A percentile compares a stretch with the other conserved stretches of the same genome.
Evolutionary conservation across 1,140 invertebrate genomes (phyloP).

Genomic region (Pararge aegeria): DNA sequence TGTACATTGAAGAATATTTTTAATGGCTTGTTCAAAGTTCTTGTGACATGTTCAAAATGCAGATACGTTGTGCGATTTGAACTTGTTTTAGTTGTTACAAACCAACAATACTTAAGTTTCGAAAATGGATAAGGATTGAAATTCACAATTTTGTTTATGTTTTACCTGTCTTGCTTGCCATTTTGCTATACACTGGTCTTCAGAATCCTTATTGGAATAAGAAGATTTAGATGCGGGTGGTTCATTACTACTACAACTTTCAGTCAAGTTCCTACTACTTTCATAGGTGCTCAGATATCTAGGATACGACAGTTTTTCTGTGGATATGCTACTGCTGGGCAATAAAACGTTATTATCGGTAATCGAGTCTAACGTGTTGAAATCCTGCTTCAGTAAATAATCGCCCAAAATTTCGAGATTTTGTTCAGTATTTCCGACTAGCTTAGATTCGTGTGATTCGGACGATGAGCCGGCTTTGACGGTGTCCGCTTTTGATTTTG

Average conservation of each 20-base stretch:
- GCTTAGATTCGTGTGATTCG: conserved; percentile 36
- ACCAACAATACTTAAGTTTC: too few relatives aligned
- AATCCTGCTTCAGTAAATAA: conserved; percentile 73
- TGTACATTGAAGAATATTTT: too few relatives aligned
- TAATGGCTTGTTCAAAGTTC: too few relatives aligned
- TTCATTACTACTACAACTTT: conserved; percentile 35
- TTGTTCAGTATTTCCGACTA: conserved; percentile 62
- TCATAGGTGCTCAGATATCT: conserved; percentile 59
- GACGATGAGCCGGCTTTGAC: conserved; percentile 44
- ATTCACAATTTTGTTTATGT: background rate
- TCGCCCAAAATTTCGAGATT: conserved; percentile 72
- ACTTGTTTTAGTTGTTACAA: too few relatives aligned
- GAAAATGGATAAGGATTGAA: too few relatives aligned
- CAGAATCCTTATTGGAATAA: conserved; percentile 45
- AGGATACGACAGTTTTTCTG: conserved; percentile 52
- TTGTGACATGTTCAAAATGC: too few relatives aligned
- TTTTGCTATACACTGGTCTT: conserved; percentile 79
- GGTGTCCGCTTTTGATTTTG: conserved; percentile 33
- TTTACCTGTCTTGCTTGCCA: conserved; percentile 85
- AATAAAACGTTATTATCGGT: conserved; percentile 47
- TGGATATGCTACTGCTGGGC: conserved; percentile 46
- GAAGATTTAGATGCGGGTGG: conserved; percentile 39
- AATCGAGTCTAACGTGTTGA: conserved; percentile 63
- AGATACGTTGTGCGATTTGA: too few relatives aligned
- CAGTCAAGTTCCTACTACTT: conserved; percentile 32